Conservation (phyloP, 2,888 invertebrate genomes). For the Drosophila trichaetosa region DNA sequence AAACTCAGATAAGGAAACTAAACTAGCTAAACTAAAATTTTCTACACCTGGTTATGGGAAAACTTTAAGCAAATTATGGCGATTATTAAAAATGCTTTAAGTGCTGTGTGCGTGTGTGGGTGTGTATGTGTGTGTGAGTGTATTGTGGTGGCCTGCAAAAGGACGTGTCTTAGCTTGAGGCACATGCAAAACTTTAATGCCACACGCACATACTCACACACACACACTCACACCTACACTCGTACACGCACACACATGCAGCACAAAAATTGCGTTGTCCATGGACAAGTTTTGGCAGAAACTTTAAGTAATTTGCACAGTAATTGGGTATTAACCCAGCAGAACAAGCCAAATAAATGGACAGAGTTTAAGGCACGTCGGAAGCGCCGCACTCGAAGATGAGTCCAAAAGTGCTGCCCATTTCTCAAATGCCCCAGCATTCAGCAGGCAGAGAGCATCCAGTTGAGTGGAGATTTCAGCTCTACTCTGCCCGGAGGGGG, state of each 20-base stretch:
- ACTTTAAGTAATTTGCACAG: slow-evolving; percentile 84
- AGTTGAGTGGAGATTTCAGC: slow-evolving; percentile 8
- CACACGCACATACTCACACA: slow-evolving; percentile 16
- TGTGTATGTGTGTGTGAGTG: slow-evolving; percentile 2
- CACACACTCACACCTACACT: slow-evolving; percentile 6
- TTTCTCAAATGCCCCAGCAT: slow-evolving; percentile 49
- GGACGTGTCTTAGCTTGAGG: slow-evolving; percentile 50
- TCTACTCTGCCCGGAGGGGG: slow-evolving; percentile 7
- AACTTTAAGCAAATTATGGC: slow-evolving; percentile 78
- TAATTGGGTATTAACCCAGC: slow-evolving; percentile 84
- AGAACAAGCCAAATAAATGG: slow-evolving; percentile 75
- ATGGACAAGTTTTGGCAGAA: slow-evolving; percentile 54
- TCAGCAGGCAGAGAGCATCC: slow-evolving; percentile 34
- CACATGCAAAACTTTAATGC: slow-evolving; percentile 71
- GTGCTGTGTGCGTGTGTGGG: slow-evolving; percentile 5
- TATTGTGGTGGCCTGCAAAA: slow-evolving; percentile 13
- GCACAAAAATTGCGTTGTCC: slow-evolving; percentile 38
- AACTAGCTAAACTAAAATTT: slow-evolving; percentile 46
- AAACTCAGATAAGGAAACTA: slow-evolving; percentile 16
- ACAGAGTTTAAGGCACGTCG: slow-evolving; percentile 69
- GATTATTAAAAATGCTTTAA: slow-evolving; percentile 79
- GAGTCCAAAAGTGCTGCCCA: slow-evolving; percentile 48
- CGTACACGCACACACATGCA: slow-evolving; percentile 15
- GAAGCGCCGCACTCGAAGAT: slow-evolving; percentile 7
- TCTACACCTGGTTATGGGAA: slow-evolving; percentile 64